A percentile compares a stretch with the other conserved stretches of the same genome.
Evolutionary conservation across 2,113 vertebrate genomes (phyloP).

Genomic region (Oreochromis spilurus): DNA sequence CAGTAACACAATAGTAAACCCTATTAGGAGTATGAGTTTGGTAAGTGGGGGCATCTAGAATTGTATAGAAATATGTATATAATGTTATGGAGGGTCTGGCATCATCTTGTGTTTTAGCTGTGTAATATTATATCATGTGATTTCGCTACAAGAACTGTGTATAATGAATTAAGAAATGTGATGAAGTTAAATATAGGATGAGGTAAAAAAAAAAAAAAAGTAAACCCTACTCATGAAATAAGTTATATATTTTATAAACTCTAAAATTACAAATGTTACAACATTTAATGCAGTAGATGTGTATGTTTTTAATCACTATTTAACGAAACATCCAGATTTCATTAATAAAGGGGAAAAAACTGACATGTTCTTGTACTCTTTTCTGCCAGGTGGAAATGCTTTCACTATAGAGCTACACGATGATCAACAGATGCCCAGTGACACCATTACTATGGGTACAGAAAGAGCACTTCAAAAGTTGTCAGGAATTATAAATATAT

Average conservation of each 20-base stretch:
- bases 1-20: neutral
- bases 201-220: no score
- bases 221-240: no score
- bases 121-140: neutral
- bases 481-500: neutral
- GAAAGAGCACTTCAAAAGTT: neutral
- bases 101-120: neutral
- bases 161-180: neutral
- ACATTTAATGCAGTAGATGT: neutral
- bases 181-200: neutral
- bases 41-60: neutral
- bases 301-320: neutral
- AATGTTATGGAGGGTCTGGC: neutral
- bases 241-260: neutral
- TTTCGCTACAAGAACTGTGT: neutral
- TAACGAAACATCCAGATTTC: neutral
- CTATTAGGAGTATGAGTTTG: neutral
- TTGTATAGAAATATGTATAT: neutral
- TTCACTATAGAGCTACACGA: accelerated
- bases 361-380: neutral
- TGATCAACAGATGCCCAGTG: neutral
- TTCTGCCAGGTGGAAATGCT: neutral
- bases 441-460: neutral
- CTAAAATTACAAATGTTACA: neutral
- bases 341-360: neutral